These are phyloP conservation scores for Danionella dracula DNA, from an alignment of 2,797 vertebrate species.

Conservation along the genomic window DNA sequence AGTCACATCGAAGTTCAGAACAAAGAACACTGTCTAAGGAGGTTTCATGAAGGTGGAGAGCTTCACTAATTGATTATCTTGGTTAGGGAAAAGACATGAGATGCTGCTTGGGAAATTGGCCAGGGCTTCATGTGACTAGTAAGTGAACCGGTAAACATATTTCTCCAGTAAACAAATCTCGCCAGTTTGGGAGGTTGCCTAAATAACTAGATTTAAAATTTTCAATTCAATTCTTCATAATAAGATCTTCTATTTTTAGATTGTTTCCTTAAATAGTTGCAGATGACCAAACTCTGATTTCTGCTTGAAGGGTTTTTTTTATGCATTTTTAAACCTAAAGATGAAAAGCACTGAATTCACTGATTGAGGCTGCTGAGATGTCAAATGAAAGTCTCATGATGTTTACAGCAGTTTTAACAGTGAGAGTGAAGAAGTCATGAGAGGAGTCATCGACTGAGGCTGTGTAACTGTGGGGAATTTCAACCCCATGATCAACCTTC, in stretches of 20 bases:
- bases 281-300: conserved; percentile 2
- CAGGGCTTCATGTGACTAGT: conserved; percentile 35
- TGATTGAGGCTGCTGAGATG: conserved; percentile 10
- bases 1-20: no score
- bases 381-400: conserved; percentile 44
- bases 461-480: conserved; percentile 7
- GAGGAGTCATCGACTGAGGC: neutral
- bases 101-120: conserved; percentile 19
- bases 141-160: conserved; percentile 23
- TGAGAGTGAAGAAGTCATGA: conserved; percentile 24
- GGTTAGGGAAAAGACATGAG: conserved; percentile 24
- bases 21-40: no score
- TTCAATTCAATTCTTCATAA: neutral
- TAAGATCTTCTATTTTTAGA: neutral
- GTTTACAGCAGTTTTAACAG: conserved; percentile 25
- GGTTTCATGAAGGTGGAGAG: neutral
- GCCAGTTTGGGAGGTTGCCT: neutral
- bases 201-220: no score
- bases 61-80: neutral
- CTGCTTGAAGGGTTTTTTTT: neutral
- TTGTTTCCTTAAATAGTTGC: conserved; percentile 17
- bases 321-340: neutral
- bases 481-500: conserved; percentile 21
- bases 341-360: neutral
- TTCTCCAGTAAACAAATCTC: conserved; percentile 2